Evolutionary conservation across 2,113 vertebrate species (phyloP).

Genomic region (Speoplatyrhinus poulsoni): DNA sequence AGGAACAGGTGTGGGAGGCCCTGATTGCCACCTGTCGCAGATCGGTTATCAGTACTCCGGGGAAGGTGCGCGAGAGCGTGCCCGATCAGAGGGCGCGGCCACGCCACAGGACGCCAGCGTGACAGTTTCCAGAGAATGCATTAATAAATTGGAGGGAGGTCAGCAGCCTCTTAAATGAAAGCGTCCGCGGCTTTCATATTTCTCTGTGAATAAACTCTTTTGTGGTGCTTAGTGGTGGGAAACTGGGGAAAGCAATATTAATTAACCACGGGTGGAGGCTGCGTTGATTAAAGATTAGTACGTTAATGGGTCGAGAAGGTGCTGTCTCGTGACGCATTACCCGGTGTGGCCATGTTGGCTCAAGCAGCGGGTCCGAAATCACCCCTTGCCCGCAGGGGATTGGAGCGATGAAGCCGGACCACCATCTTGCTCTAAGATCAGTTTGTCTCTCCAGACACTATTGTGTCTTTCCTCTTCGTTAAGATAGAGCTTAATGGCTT

Average conservation of each 20-base stretch:
- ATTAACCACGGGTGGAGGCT: slow-evolving; percentile 43
- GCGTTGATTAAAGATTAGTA: slow-evolving; percentile 57
- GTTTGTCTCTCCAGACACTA: slow-evolving; percentile 54
- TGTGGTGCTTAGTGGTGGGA: slow-evolving; percentile 29
- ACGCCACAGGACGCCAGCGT: too few relatives aligned
- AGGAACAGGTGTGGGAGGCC: too few relatives aligned
- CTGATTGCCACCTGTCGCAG: too few relatives aligned
- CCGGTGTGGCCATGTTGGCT: slow-evolving; percentile 37
- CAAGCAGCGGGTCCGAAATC: slow-evolving; percentile 36
- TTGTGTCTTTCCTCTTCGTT: slow-evolving; percentile 71
- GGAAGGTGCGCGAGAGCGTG: too few relatives aligned
- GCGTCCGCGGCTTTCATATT: not conserved
- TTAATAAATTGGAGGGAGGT: not conserved
- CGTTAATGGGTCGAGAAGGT: slow-evolving; percentile 43
- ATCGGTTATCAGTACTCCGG: too few relatives aligned
- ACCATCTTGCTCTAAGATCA: slow-evolving; percentile 62
- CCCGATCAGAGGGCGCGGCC: too few relatives aligned
- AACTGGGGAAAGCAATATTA: slow-evolving; percentile 43
- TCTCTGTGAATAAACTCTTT: slow-evolving; percentile 47
- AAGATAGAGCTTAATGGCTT: slow-evolving; percentile 68
- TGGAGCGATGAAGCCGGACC: slow-evolving; percentile 39
- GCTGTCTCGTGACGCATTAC: slow-evolving; percentile 58
- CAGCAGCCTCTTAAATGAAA: slow-evolving; percentile 13
- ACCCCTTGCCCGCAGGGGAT: slow-evolving; percentile 36
- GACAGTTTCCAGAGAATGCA: not conserved